These are phyloP conservation scores for Luidia sarsii DNA, from an alignment of 53 echinoderm and acorn worm species.

Conservation along the genomic window DNA sequence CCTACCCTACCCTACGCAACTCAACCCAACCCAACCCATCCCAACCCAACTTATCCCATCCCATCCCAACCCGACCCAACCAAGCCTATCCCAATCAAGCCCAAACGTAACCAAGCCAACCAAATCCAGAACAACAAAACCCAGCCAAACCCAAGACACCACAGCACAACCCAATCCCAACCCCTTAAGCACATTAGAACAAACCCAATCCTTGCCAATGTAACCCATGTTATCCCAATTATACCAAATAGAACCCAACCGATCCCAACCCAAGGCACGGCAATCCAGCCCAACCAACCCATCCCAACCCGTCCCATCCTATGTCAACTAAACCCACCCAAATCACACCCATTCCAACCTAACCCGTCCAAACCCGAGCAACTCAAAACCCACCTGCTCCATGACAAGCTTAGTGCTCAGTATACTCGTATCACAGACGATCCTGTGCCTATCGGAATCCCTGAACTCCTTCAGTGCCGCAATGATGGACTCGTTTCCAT, in stretches of 20 bases:
- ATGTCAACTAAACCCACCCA: no score
- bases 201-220: not conserved
- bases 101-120: not conserved
- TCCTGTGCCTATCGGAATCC: constrained; percentile 57
- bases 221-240: not conserved
- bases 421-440: constrained; percentile 56
- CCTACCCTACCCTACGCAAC: not conserved
- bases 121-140: no score
- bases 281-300: not conserved
- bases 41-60: not conserved
- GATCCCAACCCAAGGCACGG: not conserved
- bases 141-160: not conserved
- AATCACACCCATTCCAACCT: no score
- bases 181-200: no score
- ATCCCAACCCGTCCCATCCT: no score
- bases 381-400: constrained; percentile 40
- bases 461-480: constrained; percentile 51
- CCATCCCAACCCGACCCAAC: not conserved
- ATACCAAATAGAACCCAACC: not conserved
- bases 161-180: no score
- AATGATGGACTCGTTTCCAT: constrained; percentile 33
- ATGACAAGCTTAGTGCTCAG: constrained; percentile 45
- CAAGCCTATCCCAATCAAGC: no score
- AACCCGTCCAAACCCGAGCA: not conserved
- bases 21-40: not conserved